Conservation (phyloP, 2,113 vertebrate species). For the Verasper variegatus region DNA sequence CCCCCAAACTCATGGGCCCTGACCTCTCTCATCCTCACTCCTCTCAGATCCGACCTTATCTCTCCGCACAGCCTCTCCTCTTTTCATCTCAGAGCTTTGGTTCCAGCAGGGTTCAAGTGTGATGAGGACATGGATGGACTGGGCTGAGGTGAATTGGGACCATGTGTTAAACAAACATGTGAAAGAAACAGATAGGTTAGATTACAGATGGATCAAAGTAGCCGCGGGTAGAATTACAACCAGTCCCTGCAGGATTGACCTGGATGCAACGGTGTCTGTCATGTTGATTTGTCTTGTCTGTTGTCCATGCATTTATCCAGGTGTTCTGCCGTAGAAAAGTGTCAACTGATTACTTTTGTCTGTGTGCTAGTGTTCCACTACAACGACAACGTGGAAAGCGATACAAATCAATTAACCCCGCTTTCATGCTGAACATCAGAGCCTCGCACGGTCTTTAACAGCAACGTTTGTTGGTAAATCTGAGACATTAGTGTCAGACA, state of each 20-base stretch:
- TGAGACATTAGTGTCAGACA: too few relatives aligned
- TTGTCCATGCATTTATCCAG: not conserved
- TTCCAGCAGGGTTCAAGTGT: conserved; percentile 31
- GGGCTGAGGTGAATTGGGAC: conserved; percentile 15
- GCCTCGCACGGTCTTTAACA: too few relatives aligned
- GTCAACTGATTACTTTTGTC: not conserved
- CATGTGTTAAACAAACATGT: not conserved
- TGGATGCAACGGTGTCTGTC: not conserved
- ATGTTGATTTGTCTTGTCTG: not conserved
- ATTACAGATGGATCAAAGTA: not conserved
- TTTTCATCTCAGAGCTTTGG: conserved; percentile 56
- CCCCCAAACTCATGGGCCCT: not conserved
- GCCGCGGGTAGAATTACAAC: not conserved
- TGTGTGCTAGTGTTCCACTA: not conserved
- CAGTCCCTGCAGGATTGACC: not conserved
- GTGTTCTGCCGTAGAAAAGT: not conserved
- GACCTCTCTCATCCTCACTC: conserved; percentile 35
- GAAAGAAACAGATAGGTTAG: not conserved
- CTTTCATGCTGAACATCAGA: too few relatives aligned
- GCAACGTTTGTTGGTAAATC: too few relatives aligned
- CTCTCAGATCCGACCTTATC: conserved; percentile 50
- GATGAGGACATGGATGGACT: not conserved
- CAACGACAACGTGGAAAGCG: not conserved
- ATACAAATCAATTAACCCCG: too few relatives aligned
- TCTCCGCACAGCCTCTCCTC: conserved; percentile 43